A percentile compares a stretch with the other conserved stretches of the same genome.
Conservation (phyloP, 92 coral and sea anemone species). For the Phenganax subtilis region DNA sequence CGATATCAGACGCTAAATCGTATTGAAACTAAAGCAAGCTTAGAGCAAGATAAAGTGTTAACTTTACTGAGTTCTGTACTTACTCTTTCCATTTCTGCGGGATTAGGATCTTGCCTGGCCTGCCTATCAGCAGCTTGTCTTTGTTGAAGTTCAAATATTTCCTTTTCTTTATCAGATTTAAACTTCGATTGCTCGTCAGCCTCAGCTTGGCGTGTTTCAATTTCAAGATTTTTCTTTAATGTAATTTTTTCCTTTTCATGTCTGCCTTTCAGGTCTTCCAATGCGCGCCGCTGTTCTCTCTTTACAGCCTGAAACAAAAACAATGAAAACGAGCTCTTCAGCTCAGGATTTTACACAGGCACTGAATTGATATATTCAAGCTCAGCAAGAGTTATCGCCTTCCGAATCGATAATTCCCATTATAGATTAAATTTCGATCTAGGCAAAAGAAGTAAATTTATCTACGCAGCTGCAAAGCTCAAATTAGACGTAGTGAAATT, state of each 20-base stretch:
- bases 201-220: slow-evolving; percentile 50
- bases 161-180: slow-evolving; percentile 62
- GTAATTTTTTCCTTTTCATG: slow-evolving; percentile 75
- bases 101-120: slow-evolving; percentile 78
- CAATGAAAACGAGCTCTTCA: not conserved
- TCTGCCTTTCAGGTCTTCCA: slow-evolving; percentile 77
- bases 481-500: too few relatives aligned
- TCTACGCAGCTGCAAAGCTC: too few relatives aligned
- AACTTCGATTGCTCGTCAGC: slow-evolving; percentile 59
- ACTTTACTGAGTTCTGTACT: not conserved
- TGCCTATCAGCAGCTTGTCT: slow-evolving; percentile 89
- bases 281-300: slow-evolving; percentile 75
- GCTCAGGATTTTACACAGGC: too few relatives aligned
- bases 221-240: slow-evolving; percentile 58
- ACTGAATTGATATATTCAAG: too few relatives aligned
- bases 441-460: too few relatives aligned
- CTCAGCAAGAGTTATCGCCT: too few relatives aligned
- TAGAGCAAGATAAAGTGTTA: too few relatives aligned
- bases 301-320: slow-evolving; percentile 63
- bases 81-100: slow-evolving; percentile 93
- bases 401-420: too few relatives aligned
- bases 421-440: too few relatives aligned
- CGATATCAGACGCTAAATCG: too few relatives aligned
- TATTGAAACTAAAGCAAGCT: too few relatives aligned
- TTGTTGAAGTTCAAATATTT: slow-evolving; percentile 77